Conservation (phyloP, 2,888 invertebrate genomes). For the Boloria euphrosyne region DNA sequence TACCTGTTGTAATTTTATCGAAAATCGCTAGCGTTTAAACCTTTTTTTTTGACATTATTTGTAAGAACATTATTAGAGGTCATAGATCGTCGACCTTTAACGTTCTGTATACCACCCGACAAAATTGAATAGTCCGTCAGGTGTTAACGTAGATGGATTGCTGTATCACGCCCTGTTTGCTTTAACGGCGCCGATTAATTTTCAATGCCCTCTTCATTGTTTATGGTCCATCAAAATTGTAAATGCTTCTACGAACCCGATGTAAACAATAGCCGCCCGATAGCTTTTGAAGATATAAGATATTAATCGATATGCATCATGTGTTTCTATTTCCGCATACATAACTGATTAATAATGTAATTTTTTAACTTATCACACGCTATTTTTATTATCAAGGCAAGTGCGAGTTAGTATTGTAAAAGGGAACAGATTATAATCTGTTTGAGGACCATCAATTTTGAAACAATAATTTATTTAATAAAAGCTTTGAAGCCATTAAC, state of each 20-base stretch:
- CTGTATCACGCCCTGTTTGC: conserved; percentile 18
- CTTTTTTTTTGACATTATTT: no score
- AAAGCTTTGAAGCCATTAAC: no score
- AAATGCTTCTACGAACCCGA: conserved; percentile 29
- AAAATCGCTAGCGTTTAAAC: no score
- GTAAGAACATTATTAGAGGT: not conserved
- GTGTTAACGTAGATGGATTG: conserved; percentile 10
- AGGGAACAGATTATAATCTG: no score
- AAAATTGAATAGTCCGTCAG: conserved; percentile 14
- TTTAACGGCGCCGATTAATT: conserved; percentile 30
- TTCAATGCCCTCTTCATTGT: conserved; percentile 32
- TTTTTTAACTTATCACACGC: no score
- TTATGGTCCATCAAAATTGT: conserved; percentile 35
- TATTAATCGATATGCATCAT: not conserved
- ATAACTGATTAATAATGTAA: no score
- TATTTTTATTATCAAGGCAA: no score
- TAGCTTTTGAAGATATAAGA: conserved; percentile 12
- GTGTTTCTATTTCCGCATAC: no score
- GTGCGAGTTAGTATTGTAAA: no score
- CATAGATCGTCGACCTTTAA: conserved; percentile 2
- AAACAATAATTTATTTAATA: no score
- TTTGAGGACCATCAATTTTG: no score
- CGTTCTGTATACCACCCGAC: not conserved
- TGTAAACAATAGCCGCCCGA: conserved; percentile 30
- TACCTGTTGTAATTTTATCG: no score